A percentile compares a stretch with the other conserved stretches of the same genome.
Conservation (phyloP, 92 coral and sea anemone species). For the Palythoa caribaeorum region DNA sequence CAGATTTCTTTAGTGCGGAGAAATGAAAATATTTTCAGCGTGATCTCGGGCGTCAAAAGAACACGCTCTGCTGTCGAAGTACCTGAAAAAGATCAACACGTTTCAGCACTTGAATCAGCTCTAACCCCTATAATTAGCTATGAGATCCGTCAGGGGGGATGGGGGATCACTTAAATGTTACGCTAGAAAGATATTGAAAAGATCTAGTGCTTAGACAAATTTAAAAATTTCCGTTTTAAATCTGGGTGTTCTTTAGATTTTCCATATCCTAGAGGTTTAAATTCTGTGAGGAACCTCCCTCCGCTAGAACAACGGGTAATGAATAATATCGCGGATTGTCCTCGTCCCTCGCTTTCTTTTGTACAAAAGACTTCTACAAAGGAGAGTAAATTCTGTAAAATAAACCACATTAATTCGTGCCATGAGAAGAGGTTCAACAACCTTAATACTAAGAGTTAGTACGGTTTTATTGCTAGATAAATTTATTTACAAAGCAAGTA, state of each 20-base stretch:
- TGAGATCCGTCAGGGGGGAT: too few relatives aligned
- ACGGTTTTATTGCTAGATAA: not conserved
- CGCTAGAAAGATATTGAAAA: too few relatives aligned
- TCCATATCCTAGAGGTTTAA: too few relatives aligned
- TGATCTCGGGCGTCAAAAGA: conserved; percentile 37
- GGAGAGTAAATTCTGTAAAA: not conserved
- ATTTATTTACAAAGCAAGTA: not conserved
- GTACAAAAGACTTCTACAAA: not conserved
- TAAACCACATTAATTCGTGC: not conserved
- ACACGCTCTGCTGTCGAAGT: not conserved
- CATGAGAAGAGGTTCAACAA: not conserved
- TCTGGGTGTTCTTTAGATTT: too few relatives aligned
- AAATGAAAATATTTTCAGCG: conserved; percentile 35
- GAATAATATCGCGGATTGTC: too few relatives aligned
- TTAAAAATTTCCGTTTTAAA: too few relatives aligned
- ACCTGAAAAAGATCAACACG: not conserved
- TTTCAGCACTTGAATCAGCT: too few relatives aligned
- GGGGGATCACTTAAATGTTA: too few relatives aligned
- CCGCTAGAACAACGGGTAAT: too few relatives aligned
- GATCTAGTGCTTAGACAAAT: too few relatives aligned
- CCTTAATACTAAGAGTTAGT: not conserved
- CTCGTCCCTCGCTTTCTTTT: not conserved
- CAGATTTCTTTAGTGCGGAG: conserved; percentile 47
- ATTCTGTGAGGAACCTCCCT: too few relatives aligned
- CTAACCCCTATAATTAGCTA: too few relatives aligned